phyloP scores from a whole-genome alignment of 2,113 vertebrate genomes.

The Serilophus lunatus region DNA sequence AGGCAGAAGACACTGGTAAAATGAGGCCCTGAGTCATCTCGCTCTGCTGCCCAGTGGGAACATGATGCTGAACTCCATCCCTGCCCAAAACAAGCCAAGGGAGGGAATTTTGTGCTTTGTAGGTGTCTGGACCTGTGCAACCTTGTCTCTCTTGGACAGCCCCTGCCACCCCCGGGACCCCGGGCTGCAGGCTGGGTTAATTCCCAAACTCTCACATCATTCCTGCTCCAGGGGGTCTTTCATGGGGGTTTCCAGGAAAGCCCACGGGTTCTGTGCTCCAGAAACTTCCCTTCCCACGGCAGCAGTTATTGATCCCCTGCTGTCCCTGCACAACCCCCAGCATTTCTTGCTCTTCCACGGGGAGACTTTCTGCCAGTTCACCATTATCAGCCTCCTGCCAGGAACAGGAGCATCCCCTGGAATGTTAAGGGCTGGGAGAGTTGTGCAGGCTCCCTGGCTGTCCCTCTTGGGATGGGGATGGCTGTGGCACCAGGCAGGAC shows the following conservation, averaged over 20 bases:
- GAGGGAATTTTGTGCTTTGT: rapidly evolving
- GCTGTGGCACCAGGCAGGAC: background rate
- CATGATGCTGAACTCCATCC: background rate
- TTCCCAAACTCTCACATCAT: background rate
- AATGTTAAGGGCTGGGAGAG: rapidly evolving
- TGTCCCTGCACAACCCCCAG: background rate
- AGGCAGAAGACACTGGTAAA: background rate
- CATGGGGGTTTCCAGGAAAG: background rate
- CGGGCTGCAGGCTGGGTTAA: background rate
- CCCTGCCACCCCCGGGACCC: rapidly evolving
- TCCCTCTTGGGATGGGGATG: rapidly evolving
- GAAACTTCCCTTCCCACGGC: background rate
- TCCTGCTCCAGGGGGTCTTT: background rate
- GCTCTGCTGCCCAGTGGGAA: background rate
- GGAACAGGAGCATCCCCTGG: background rate
- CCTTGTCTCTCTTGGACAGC: background rate
- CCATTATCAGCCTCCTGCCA: rapidly evolving
- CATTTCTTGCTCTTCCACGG: background rate
- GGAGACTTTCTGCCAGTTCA: background rate
- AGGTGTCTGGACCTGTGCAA: background rate
- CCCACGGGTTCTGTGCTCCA: rapidly evolving
- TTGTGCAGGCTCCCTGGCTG: background rate
- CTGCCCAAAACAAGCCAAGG: background rate
- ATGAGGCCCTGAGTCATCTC: background rate
- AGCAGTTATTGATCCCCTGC: background rate